Percentiles rank a stretch among this genome's conserved stretches.
Conservation (phyloP, 1,140 invertebrate genomes). For the Bombus sylvicola region DNA sequence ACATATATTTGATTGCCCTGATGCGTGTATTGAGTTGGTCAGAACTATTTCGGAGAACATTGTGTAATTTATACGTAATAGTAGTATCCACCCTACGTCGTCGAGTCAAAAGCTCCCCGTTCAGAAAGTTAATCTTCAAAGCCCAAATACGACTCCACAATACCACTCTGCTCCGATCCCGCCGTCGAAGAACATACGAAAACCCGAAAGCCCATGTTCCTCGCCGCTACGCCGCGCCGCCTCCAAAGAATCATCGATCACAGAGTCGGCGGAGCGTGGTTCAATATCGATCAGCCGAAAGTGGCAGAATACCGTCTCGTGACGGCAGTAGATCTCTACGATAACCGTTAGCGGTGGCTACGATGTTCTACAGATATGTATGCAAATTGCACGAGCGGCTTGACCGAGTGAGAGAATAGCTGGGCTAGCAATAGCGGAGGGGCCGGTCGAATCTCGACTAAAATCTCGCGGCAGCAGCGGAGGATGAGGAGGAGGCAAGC, state of each 20-base stretch:
- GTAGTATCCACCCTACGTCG: neutral
- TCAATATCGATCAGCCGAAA: neutral
- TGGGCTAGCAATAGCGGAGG: neutral
- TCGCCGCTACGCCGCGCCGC: neutral
- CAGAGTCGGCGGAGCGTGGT: neutral
- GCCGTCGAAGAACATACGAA: neutral
- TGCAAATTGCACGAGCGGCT: constrained; percentile 3
- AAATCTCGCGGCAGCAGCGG: constrained; percentile 11
- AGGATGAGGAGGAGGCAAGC: constrained; percentile 17
- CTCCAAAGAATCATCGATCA: neutral
- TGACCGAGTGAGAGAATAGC: constrained; percentile 4
- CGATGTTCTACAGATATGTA: neutral
- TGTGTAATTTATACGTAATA: neutral
- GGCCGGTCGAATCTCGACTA: neutral
- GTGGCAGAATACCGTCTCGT: neutral
- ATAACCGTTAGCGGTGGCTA: constrained; percentile 9
- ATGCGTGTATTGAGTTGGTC: too few relatives aligned
- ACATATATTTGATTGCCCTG: too few relatives aligned
- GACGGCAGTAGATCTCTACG: neutral
- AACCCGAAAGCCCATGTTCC: neutral
- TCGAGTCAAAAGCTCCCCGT: neutral
- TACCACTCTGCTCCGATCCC: neutral
- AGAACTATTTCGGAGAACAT: neutral
- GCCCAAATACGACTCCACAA: neutral
- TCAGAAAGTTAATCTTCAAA: neutral